phyloP scores from a whole-genome alignment of 2,888 invertebrate genomes.

The Thereva unica region DNA sequence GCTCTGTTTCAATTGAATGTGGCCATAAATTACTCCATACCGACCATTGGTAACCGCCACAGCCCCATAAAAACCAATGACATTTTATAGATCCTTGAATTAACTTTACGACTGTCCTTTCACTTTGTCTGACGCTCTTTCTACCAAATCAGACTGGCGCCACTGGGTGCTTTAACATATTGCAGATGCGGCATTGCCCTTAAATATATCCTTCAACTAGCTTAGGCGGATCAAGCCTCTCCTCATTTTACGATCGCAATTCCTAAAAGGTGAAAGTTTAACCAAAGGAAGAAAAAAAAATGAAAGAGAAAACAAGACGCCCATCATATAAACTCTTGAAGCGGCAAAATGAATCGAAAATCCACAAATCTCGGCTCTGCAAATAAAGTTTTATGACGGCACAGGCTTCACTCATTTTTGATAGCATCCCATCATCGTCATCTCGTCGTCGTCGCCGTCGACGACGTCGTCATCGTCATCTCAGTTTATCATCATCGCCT shows the following conservation, averaged over 20 bases:
- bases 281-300: conserved; percentile 5
- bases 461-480: too few species aligned
- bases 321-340: conserved; percentile 13
- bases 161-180: too few species aligned
- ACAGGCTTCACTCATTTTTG: conserved; percentile 14
- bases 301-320: not conserved
- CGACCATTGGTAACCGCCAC: too few species aligned
- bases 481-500: conserved; percentile 9
- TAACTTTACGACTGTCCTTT: too few species aligned
- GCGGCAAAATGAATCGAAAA: conserved; percentile 13
- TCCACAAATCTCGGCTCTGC: conserved; percentile 30
- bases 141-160: too few species aligned
- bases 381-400: conserved; percentile 20
- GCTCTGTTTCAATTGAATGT: too few species aligned
- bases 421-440: conserved; percentile 10
- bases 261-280: not conserved
- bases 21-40: too few species aligned
- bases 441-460: too few species aligned
- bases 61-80: too few species aligned
- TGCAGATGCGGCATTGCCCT: too few species aligned
- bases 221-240: not conserved
- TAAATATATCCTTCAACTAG: not conserved
- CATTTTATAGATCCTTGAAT: too few species aligned
- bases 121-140: too few species aligned
- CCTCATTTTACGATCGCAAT: not conserved